Evolutionary conservation across 2,888 invertebrate species (phyloP), one percentile per base, ranked within the genome.

Genomic region (Epirrhoe tristata): DNA sequence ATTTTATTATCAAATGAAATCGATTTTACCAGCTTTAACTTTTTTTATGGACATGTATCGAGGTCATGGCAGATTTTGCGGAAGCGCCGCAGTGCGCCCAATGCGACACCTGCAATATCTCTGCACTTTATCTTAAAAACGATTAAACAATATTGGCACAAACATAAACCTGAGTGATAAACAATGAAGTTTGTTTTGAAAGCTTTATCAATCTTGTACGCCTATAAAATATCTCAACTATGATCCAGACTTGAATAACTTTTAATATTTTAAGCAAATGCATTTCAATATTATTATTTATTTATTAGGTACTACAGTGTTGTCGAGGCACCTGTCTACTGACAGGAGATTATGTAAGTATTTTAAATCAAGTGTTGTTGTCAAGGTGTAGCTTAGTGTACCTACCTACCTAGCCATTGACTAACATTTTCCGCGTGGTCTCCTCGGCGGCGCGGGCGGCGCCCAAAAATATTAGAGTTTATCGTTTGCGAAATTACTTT

Each of bases 61-160:
- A 87, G 89, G 88, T 87, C 89, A 86, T 77, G 80, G 77, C 81
- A 83, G 82, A 86, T 83, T 84, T 82, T 80, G 85, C 82, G 72
- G 80, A 77, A 77, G 82, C 83, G 80, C 88, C 90, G 92, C 92
- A 92, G 80, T 92, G 92, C 92, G 92, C 87, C 80, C 83, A 77
- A 75, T 89, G 90, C 90, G 89, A 84, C 88, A 86, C 83, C 85
- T 88, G 88, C 90, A 88, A 77, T 70, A 79, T 82, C 77, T 74
- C 68, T 68, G 77, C 79, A 77, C 73, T 77, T 80, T 77, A 83
- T 83, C 83, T 84, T 77, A 69, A 57, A 57, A 50, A 32, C 32
- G 6, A 55, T 46, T 12, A 32, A 53, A 46, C 31, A 10, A 57
- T 39, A 57, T 39, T 51, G 43, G 59, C 59, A 48, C 48, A 10